A percentile compares a stretch with the other conserved stretches of the same genome.
Conservation (phyloP, 2,113 vertebrate species). For the Mustela nigripes region DNA sequence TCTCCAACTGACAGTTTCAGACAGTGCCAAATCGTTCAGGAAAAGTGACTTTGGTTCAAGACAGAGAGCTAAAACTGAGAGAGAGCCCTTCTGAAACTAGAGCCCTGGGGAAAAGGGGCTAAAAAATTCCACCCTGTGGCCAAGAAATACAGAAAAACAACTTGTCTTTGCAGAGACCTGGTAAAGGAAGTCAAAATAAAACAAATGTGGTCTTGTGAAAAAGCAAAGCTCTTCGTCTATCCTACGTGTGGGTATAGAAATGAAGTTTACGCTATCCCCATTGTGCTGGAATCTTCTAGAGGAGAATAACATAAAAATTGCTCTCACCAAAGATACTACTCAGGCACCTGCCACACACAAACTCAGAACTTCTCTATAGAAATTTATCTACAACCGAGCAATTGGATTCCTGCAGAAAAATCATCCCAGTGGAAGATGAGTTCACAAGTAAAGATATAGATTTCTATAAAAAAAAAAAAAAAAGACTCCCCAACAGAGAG, state of each 20-base stretch:
- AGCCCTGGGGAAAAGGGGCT: background rate
- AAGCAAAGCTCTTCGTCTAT: background rate
- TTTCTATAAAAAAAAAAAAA: background rate
- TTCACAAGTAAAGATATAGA: background rate
- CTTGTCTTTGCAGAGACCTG: background rate
- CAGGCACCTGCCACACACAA: background rate
- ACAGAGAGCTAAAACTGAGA: background rate
- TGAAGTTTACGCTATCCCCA: background rate
- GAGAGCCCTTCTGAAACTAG: background rate
- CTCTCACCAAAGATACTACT: background rate
- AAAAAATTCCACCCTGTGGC: background rate
- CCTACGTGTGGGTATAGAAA: background rate
- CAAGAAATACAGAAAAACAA: slow-evolving; percentile 5
- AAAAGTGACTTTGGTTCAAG: background rate
- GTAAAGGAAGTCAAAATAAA: slow-evolving; percentile 35
- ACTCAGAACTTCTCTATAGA: background rate
- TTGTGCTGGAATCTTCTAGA: background rate
- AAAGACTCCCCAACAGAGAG: background rate
- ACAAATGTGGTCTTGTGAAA: background rate
- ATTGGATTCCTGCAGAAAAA: background rate
- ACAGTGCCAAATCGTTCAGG: background rate
- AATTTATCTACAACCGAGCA: background rate
- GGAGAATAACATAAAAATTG: background rate
- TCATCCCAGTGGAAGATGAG: background rate
- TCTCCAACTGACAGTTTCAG: background rate